A percentile compares a stretch with the other conserved stretches of the same genome.
These are phyloP conservation scores for Gephyroberyx darwinii DNA, from an alignment of 2,797 vertebrate species.

Conservation along the genomic window DNA sequence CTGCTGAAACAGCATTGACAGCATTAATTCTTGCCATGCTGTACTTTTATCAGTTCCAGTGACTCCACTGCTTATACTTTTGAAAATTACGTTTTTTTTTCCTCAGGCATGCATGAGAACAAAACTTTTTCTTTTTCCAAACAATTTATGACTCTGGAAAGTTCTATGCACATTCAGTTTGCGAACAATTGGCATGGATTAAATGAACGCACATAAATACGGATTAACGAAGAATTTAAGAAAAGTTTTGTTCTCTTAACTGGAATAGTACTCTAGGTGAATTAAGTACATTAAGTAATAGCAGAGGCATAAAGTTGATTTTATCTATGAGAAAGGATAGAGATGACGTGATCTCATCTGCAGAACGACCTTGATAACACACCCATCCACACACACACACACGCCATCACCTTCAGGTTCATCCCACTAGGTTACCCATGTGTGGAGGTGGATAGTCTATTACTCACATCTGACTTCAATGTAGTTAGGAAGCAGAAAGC, in stretches of 20 bases:
- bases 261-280: background rate
- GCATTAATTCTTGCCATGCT: no score
- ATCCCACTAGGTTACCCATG: slow-evolving; percentile 10
- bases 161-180: no score
- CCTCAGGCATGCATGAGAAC: no score
- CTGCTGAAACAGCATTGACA: no score
- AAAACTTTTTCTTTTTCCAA: no score
- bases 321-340: background rate
- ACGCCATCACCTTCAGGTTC: slow-evolving; percentile 10
- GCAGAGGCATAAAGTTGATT: background rate
- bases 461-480: slow-evolving; percentile 4
- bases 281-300: background rate
- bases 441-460: slow-evolving; percentile 11
- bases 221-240: no score
- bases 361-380: slow-evolving; percentile 1
- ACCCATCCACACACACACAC: background rate
- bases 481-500: slow-evolving; percentile 15
- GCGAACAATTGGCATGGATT: no score
- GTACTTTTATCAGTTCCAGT: no score
- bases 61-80: no score
- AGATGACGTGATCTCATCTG: slow-evolving; percentile 5
- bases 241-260: background rate
- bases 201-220: no score
- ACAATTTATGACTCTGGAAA: no score
- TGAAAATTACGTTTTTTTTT: no score